Percentiles rank a stretch among this genome's conserved stretches.
Evolutionary conservation across 64 coral and sea anemone species (phyloP).

Genomic region (Catalaphyllia jardinei): DNA sequence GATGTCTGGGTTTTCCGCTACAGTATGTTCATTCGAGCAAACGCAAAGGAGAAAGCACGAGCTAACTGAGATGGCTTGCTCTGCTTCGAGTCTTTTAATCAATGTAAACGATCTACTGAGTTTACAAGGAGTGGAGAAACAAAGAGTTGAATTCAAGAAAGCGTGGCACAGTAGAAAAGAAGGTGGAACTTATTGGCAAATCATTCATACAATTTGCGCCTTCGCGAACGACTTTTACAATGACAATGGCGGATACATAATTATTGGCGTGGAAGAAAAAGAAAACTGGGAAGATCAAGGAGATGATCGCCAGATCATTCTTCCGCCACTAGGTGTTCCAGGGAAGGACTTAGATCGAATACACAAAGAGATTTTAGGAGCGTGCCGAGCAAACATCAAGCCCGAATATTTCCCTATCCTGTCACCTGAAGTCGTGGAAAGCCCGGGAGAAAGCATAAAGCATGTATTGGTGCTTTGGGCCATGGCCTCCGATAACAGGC

Average conservation of each 20-base stretch:
- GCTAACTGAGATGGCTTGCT: not conserved
- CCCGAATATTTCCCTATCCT: constrained; percentile 14
- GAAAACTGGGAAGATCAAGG: constrained; percentile 9
- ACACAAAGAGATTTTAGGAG: constrained; percentile 62
- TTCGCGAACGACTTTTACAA: constrained; percentile 74
- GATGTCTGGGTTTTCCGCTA: too few relatives aligned
- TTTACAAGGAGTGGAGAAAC: constrained; percentile 67
- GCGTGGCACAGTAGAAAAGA: constrained; percentile 58
- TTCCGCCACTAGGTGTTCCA: constrained; percentile 53
- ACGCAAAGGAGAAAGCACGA: too few relatives aligned
- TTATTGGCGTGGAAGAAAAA: constrained; percentile 63
- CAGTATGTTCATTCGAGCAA: too few relatives aligned
- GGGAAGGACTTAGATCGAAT: constrained; percentile 34
- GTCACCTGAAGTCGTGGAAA: constrained; percentile 10
- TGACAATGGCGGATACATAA: constrained; percentile 75
- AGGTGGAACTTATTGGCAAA: constrained; percentile 62
- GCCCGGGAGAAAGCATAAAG: not conserved
- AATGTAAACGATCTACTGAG: constrained; percentile 50
- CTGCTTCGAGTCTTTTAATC: constrained; percentile 47
- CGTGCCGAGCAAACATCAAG: constrained; percentile 36
- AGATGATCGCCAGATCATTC: constrained; percentile 42
- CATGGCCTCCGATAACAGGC: constrained; percentile 9
- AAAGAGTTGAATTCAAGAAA: constrained; percentile 67
- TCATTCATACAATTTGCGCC: constrained; percentile 64
- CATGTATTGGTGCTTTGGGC: constrained; percentile 19